Base-by-base conservation (phyloP, 2,113 vertebrate genomes). In the Heloderma charlesbogerti region DNA sequence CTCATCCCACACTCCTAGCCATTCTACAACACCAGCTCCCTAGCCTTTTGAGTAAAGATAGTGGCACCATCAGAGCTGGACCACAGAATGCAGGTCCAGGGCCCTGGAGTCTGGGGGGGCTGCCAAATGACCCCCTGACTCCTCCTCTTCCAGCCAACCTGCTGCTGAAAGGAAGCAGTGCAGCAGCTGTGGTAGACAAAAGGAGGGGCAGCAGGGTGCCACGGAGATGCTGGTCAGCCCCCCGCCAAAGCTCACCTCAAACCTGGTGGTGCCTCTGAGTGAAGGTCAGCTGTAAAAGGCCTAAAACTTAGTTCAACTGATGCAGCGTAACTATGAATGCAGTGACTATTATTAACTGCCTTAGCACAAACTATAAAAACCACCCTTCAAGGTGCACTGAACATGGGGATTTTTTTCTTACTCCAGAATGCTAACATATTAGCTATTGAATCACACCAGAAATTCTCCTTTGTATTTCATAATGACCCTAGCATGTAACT, bases 401-500 rank as follows among this genome's bases (percentile, higher is more conserved):
- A n/a, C 66, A 81, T 80, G 25, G 43, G 18, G 51, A 16, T 10
- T 66, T n/a, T 60, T 79, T 77, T 13, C 3, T 27, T 31, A 63
- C 22, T 13, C 18, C 51, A 37, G n/a, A 85, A 81, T 74, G 25
- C 34, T 51, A 48, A 45, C 2, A 3, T 85, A 43, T 71, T 63
- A 89, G 29, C 27, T 51, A 18, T 72, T 72, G 40, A 72, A 63
- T 72, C 75, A n/a, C 48, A 81, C 2, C 85, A 88, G 54, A 63
- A 72, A 80, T 71, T 20, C 22, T 48, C 40, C 18, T 80, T 92
- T 92, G 74, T 80, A 37, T 86, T 51, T 63, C 31, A 80, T 74
- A 72, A 60, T 74, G 75, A 66, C 54, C 40, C 87, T 72, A 18
- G 63, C 20, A 51, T 27, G 22, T 66, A 92, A 57, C 15, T 29